Conservation (phyloP, 2,888 invertebrate genomes). For the Pedicia rivosa region DNA sequence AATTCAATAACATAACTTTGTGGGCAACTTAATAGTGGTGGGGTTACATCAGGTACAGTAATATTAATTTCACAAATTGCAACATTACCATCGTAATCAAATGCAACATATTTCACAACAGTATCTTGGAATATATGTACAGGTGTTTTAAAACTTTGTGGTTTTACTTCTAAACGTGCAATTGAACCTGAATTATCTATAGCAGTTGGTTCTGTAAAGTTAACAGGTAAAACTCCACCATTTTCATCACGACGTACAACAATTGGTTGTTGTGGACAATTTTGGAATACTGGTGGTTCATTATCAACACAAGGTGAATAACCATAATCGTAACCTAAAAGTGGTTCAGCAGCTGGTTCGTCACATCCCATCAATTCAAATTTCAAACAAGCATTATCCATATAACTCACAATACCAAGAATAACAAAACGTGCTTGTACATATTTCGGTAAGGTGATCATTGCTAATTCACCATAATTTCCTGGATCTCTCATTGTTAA, state of each 20-base stretch:
- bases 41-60: slow-evolving; percentile 84
- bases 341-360: slow-evolving; percentile 62
- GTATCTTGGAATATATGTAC: slow-evolving; percentile 78
- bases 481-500: slow-evolving; percentile 90
- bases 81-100: slow-evolving; percentile 93
- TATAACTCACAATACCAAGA: slow-evolving; percentile 88
- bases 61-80: slow-evolving; percentile 95
- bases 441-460: slow-evolving; percentile 87
- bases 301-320: slow-evolving; percentile 90
- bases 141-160: slow-evolving; percentile 79
- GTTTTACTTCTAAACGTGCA: slow-evolving; percentile 82
- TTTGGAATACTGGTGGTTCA: slow-evolving; percentile 91
- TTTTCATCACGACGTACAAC: slow-evolving; percentile 75
- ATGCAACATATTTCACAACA: slow-evolving; percentile 88
- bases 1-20: slow-evolving; percentile 89
- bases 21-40: slow-evolving; percentile 78
- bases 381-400: slow-evolving; percentile 91
- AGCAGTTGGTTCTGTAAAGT: slow-evolving; percentile 86
- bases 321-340: slow-evolving; percentile 85
- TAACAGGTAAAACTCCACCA: slow-evolving; percentile 78
- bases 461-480: slow-evolving; percentile 89
- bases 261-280: slow-evolving; percentile 87
- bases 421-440: slow-evolving; percentile 89
- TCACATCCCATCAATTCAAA: slow-evolving; percentile 95
- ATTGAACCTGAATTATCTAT: slow-evolving; percentile 93